Percentiles rank a stretch among this genome's conserved stretches.
Conservation (phyloP, 2,888 invertebrate genomes). For the Beris chalybata region DNA sequence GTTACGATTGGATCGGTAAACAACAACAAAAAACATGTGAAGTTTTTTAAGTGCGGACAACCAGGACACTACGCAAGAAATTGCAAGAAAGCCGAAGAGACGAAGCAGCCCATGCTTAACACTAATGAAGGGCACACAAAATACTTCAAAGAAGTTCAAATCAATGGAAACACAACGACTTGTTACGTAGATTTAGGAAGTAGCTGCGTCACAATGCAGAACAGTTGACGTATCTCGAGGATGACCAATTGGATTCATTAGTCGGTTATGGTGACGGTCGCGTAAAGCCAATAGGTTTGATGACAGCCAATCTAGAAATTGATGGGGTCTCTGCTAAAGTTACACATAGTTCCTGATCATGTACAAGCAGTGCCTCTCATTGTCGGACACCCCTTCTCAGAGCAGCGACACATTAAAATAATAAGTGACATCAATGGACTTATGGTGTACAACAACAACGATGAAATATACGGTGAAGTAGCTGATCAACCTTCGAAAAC, state of each 20-base stretch:
- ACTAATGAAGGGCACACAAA: not conserved
- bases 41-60: constrained; percentile 11
- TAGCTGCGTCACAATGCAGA: constrained; percentile 11
- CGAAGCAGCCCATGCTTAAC: too few relatives aligned
- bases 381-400: constrained; percentile 14
- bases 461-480: too few relatives aligned
- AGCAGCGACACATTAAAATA: constrained; percentile 9
- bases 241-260: not conserved
- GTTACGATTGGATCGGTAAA: too few relatives aligned
- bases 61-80: constrained; percentile 7
- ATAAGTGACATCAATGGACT: constrained; percentile 3
- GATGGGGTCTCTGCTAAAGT: constrained; percentile 5
- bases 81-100: not conserved
- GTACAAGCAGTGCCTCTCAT: constrained; percentile 1
- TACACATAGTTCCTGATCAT: constrained; percentile 5
- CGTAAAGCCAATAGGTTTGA: not conserved
- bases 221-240: not conserved
- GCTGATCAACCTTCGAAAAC: not conserved
- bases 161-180: not conserved
- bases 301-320: constrained; percentile 4
- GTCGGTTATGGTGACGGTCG: constrained; percentile 6
- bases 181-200: constrained; percentile 12
- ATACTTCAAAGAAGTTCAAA: not conserved
- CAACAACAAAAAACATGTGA: not conserved
- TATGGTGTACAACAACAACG: too few relatives aligned